Evolutionary conservation across 2,797 vertebrate species (phyloP).

Genomic region (Melanotaenia parkinsoni): DNA sequence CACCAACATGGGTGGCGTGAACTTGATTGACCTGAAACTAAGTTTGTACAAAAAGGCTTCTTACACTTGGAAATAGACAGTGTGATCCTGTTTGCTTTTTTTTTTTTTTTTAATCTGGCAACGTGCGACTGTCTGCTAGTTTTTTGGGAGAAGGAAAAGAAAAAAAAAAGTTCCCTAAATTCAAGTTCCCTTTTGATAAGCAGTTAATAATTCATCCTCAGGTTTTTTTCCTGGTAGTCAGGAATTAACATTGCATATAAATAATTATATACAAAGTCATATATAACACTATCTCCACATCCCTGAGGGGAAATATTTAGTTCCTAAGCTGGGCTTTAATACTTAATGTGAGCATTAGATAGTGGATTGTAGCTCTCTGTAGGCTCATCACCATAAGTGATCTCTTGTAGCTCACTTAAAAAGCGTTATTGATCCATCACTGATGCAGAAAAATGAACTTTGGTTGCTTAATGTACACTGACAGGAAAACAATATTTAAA

Average conservation of each 20-base stretch:
- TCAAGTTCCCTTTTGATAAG: too few species aligned
- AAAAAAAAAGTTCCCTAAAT: too few species aligned
- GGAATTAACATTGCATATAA: too few species aligned
- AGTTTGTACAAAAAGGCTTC: too few species aligned
- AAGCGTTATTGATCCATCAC: not conserved
- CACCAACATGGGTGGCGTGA: conserved; percentile 38
- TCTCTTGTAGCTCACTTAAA: not conserved
- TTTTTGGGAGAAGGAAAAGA: too few species aligned
- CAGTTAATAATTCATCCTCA: too few species aligned
- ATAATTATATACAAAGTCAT: not conserved
- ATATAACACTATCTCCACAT: not conserved
- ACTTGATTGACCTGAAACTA: conserved; percentile 36
- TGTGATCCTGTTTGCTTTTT: too few species aligned
- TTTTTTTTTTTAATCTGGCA: too few species aligned
- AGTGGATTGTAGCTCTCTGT: not conserved
- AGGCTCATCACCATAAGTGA: not conserved
- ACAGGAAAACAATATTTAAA: not conserved
- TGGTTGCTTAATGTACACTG: not conserved
- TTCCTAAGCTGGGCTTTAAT: not conserved
- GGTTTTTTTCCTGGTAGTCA: too few species aligned
- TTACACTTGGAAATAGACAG: too few species aligned
- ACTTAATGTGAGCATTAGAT: not conserved
- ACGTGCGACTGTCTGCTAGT: too few species aligned
- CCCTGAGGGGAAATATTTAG: not conserved
- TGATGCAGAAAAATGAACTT: not conserved